Evolutionary conservation across 2,113 vertebrate genomes (phyloP).

Genomic region (Gobius niger): DNA sequence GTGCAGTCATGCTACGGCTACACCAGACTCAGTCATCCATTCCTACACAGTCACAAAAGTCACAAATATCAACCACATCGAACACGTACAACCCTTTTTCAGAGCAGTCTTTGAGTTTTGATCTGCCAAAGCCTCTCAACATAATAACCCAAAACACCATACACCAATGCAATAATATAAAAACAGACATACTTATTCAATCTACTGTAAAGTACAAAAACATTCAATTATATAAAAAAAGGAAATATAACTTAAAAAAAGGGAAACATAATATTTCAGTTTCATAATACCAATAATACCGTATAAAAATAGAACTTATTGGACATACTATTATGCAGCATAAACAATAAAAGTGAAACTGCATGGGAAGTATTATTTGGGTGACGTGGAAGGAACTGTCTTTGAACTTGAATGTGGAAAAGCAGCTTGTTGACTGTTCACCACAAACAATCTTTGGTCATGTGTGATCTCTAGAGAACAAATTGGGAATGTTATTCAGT

Average conservation of each 20-base stretch:
- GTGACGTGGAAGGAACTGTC: slow-evolving; percentile 11
- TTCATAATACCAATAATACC: slow-evolving; percentile 23
- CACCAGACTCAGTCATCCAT: slow-evolving; percentile 19
- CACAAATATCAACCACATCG: slow-evolving; percentile 28
- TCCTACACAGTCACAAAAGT: slow-evolving; percentile 35
- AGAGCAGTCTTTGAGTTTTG: slow-evolving; percentile 59
- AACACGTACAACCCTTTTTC: slow-evolving; percentile 36
- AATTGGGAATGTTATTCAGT: slow-evolving; percentile 14
- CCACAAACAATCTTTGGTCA: slow-evolving; percentile 20
- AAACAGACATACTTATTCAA: slow-evolving; percentile 33
- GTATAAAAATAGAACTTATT: slow-evolving; percentile 23
- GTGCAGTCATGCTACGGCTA: neutral
- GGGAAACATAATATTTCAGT: slow-evolving; percentile 40
- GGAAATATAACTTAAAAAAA: slow-evolving; percentile 63
- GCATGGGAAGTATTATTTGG: slow-evolving; percentile 20
- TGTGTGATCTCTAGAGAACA: neutral
- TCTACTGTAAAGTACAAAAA: slow-evolving; percentile 40
- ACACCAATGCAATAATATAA: slow-evolving; percentile 39
- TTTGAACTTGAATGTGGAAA: slow-evolving; percentile 16
- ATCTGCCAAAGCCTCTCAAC: slow-evolving; percentile 61
- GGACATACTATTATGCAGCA: slow-evolving; percentile 11
- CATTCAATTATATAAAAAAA: slow-evolving; percentile 45
- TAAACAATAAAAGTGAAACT: slow-evolving; percentile 18
- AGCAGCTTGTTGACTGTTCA: slow-evolving; percentile 45
- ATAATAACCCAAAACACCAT: slow-evolving; percentile 51